Base-by-base conservation (phyloP, 2,888 invertebrate genomes). In the Fragum whitleyi region DNA sequence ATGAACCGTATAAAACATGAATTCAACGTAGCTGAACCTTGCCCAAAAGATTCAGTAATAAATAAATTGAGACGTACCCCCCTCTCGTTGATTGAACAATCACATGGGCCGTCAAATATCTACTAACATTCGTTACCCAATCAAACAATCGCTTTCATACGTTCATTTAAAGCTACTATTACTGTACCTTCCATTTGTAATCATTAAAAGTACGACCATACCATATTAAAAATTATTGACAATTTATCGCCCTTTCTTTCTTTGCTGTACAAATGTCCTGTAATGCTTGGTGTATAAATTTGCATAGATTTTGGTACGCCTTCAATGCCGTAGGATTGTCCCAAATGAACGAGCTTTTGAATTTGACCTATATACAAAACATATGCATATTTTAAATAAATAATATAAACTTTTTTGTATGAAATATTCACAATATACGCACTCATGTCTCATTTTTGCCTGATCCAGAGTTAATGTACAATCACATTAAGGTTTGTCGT, bases 61-160 rank as follows among this genome's bases (percentile, higher is more conserved):
- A 32, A 65, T 65, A 42, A 11, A 26, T 7, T 61, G 73, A 73
- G 73, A 73, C 73, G 73, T 51, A 65, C 42, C 65, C 53, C 72
- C 73, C 53, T 65, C 73, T 53, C 61, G 26, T 59, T 72, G 6
- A 70, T 53, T n/a, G 29, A 7, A 23, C 70, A 55, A 53, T 67
- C 67, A 32, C 16, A 39, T 21, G 23, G 39, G 19, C 39, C 32
- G 23, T 39, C 36, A 39, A 29, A 39, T 39, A 67, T 42, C 14
- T 39, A 19, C 32, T 9, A 14, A 6, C 62, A 62, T 29, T 32
- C 62, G 5, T 47, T 9, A 62, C 11, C 29, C 53, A 69, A 51
- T 32, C 42, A 65, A 36, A 23, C 42, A 11, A 19, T 42, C 2
- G 23, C 42, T 42, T 65, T 23, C 42, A 39, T 23, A 36, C 19